phyloP scores from a whole-genome alignment of 2,888 invertebrate genomes.

The Eupithecia exiguata region DNA sequence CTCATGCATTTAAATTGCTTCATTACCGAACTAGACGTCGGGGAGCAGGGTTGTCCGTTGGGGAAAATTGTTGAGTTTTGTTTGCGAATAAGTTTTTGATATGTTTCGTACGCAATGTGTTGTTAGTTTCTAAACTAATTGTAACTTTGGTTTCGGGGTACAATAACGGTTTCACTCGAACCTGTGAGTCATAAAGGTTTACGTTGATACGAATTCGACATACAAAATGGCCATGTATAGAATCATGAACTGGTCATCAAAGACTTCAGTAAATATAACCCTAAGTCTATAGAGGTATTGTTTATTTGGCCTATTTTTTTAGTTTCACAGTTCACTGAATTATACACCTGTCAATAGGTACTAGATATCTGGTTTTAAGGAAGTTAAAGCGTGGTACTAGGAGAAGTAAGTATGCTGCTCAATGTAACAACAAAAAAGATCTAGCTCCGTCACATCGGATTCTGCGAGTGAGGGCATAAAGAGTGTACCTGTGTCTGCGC shows the following conservation, averaged over 20 bases:
- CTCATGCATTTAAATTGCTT: conserved; percentile 86
- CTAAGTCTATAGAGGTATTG: neutral
- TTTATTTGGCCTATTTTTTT: no score
- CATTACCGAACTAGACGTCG: conserved; percentile 82
- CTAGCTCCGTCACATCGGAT: neutral
- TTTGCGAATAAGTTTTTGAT: conserved; percentile 46
- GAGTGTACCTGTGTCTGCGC: no score
- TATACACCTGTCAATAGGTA: no score
- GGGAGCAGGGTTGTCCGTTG: conserved; percentile 75
- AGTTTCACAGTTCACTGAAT: no score
- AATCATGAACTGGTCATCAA: neutral
- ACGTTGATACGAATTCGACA: neutral
- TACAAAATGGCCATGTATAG: neutral
- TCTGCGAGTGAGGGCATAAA: neutral
- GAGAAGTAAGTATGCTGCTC: neutral
- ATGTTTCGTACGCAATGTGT: conserved; percentile 42
- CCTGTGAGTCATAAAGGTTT: neutral
- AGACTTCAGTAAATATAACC: neutral
- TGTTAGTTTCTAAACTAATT: conserved; percentile 47
- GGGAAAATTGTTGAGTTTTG: conserved; percentile 59
- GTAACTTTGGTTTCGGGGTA: conserved; percentile 26
- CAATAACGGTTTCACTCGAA: conserved; percentile 19
- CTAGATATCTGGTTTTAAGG: neutral
- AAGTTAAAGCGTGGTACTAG: no score
- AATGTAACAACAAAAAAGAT: neutral